A percentile compares a stretch with the other conserved stretches of the same genome.
These are phyloP conservation scores for Actias luna DNA, from an alignment of 2,888 invertebrate genomes.

Conservation along the genomic window DNA sequence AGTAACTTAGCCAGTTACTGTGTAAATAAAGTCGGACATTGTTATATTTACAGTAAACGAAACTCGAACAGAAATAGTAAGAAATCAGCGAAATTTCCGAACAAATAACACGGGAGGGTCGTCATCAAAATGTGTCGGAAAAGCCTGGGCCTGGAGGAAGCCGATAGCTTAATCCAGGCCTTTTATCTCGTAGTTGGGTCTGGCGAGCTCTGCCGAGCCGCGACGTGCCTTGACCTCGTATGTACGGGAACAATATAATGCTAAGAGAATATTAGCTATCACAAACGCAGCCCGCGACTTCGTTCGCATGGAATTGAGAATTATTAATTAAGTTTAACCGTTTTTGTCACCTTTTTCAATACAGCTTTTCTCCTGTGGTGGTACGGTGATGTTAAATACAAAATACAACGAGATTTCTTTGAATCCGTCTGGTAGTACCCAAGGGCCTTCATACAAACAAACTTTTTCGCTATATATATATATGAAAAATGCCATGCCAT, in stretches of 20 bases:
- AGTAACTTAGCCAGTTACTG: not conserved
- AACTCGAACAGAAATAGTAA: slow-evolving; percentile 18
- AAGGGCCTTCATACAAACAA: too few species aligned
- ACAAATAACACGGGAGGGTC: slow-evolving; percentile 29
- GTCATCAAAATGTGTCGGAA: slow-evolving; percentile 45
- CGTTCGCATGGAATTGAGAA: too few species aligned
- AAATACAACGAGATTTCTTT: too few species aligned
- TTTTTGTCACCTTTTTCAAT: too few species aligned
- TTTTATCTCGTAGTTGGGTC: slow-evolving; percentile 43
- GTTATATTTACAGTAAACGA: not conserved
- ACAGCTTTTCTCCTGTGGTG: too few species aligned
- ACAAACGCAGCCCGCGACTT: too few species aligned
- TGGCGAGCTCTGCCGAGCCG: not conserved
- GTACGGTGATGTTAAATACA: too few species aligned
- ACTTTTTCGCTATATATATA: too few species aligned
- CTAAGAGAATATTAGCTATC: not conserved
- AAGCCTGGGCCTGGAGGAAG: slow-evolving; percentile 36
- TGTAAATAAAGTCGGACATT: not conserved
- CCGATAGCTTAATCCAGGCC: slow-evolving; percentile 58
- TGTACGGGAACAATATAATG: not conserved
- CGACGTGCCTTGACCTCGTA: not conserved
- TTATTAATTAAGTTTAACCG: too few species aligned
- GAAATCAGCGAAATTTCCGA: slow-evolving; percentile 32
- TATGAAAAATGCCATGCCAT: too few species aligned
- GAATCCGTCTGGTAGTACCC: too few species aligned